phyloP scores from a whole-genome alignment of 2,113 vertebrate genomes.

The Calidris pugnax region DNA sequence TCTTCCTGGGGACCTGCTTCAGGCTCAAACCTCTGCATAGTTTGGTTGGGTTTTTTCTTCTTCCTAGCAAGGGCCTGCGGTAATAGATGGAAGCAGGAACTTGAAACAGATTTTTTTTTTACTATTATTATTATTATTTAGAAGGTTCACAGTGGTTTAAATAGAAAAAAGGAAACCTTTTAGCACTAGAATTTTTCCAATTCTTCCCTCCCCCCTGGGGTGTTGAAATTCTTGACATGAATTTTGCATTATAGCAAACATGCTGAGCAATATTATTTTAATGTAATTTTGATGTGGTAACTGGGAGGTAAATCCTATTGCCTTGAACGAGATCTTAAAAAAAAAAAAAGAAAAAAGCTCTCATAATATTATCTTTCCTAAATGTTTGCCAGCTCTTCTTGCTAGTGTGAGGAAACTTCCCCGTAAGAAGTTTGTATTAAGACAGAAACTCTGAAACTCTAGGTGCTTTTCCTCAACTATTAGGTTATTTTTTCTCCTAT shows the following conservation, averaged over 20 bases:
- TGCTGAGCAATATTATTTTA: neutral
- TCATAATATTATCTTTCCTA: neutral
- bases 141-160: neutral
- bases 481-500: neutral
- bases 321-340: neutral
- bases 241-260: neutral
- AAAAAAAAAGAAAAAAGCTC: neutral
- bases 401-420: neutral
- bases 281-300: neutral
- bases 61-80: neutral
- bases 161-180: neutral
- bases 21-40: neutral
- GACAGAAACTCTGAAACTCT: neutral
- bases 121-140: neutral
- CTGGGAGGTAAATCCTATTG: neutral
- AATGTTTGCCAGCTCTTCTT: neutral
- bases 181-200: neutral
- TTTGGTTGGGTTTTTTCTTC: neutral
- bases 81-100: neutral
- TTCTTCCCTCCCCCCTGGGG: accelerated
- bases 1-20: neutral
- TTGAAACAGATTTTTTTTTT: neutral
- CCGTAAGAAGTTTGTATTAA: neutral
- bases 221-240: neutral
- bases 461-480: neutral